Conservation (phyloP, 1,140 invertebrate genomes). For the Ectropis grisescens region DNA sequence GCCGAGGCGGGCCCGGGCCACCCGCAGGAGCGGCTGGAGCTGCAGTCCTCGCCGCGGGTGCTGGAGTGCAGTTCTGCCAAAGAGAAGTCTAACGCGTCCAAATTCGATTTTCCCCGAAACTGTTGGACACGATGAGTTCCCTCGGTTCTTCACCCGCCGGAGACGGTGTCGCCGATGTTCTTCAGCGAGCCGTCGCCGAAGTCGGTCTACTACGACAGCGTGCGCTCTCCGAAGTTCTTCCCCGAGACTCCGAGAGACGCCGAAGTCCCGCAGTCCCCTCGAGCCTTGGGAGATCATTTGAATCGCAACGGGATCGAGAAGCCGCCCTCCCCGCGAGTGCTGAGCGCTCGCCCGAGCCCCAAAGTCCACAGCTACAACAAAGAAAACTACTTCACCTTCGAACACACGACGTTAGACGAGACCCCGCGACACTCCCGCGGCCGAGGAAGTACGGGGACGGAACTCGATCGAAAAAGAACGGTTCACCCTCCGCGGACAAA, state of each 20-base stretch:
- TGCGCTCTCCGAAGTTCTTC: constrained; percentile 55
- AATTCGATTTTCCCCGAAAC: constrained; percentile 61
- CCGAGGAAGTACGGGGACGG: constrained; percentile 47
- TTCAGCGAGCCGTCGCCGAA: constrained; percentile 56
- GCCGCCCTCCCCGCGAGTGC: constrained; percentile 50
- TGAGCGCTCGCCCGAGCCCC: constrained; percentile 48
- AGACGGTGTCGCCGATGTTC: constrained; percentile 56
- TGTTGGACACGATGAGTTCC: constrained; percentile 47
- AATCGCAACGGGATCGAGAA: constrained; percentile 55
- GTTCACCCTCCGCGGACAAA: constrained; percentile 48
- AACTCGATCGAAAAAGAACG: constrained; percentile 55
- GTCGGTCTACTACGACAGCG: constrained; percentile 56
- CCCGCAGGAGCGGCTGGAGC: constrained; percentile 44
- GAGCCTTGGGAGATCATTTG: constrained; percentile 43
- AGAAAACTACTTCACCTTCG: constrained; percentile 63
- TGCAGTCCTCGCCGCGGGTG: constrained; percentile 56
- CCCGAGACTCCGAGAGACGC: constrained; percentile 47
- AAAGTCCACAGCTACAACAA: constrained; percentile 55
- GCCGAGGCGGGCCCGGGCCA: constrained; percentile 37
- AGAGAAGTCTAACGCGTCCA: constrained; percentile 47
- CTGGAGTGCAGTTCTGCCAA: constrained; percentile 54
- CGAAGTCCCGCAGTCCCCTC: constrained; percentile 50
- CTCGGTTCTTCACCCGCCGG: constrained; percentile 59
- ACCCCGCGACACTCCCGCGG: constrained; percentile 28
- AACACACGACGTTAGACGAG: constrained; percentile 26